Evolutionary conservation across 2,113 vertebrate species (phyloP).

Genomic region (Rhadina sibilatrix): DNA sequence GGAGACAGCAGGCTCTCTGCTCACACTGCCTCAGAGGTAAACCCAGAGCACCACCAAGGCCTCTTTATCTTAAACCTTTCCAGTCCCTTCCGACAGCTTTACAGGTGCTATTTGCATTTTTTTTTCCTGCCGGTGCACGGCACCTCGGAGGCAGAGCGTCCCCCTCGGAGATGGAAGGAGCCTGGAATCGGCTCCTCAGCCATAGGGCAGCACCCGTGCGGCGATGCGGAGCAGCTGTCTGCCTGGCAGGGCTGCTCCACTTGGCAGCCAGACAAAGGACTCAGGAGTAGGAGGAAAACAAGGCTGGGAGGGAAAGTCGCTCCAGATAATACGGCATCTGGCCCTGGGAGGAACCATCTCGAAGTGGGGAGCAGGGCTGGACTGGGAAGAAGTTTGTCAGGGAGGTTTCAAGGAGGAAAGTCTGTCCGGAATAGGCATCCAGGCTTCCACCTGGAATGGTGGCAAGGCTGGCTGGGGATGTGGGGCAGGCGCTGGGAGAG

Average conservation of each 20-base stretch:
- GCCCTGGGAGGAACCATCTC: conserved; percentile 54
- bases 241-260: conserved; percentile 52
- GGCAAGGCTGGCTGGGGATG: not conserved
- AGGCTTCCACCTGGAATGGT: accelerated
- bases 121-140: not conserved
- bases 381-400: not conserved
- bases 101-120: not conserved
- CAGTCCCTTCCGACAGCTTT: not conserved
- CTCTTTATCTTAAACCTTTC: not conserved
- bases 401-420: not conserved
- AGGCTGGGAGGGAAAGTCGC: conserved; percentile 51
- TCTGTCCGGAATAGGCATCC: accelerated
- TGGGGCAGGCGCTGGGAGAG: not conserved
- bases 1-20: not conserved
- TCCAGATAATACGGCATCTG: conserved; percentile 45
- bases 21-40: not conserved
- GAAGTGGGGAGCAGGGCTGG: not conserved
- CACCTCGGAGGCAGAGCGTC: not conserved
- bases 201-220: conserved; percentile 26
- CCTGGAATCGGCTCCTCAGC: conserved; percentile 2
- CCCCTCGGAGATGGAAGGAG: conserved; percentile 29
- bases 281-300: conserved; percentile 57
- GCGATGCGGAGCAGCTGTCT: conserved; percentile 47
- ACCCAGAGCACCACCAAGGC: not conserved
- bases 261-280: conserved; percentile 61